These are phyloP conservation scores for Amphilophus citrinellus DNA, from an alignment of 2,113 vertebrate species.

Conservation along the genomic window DNA sequence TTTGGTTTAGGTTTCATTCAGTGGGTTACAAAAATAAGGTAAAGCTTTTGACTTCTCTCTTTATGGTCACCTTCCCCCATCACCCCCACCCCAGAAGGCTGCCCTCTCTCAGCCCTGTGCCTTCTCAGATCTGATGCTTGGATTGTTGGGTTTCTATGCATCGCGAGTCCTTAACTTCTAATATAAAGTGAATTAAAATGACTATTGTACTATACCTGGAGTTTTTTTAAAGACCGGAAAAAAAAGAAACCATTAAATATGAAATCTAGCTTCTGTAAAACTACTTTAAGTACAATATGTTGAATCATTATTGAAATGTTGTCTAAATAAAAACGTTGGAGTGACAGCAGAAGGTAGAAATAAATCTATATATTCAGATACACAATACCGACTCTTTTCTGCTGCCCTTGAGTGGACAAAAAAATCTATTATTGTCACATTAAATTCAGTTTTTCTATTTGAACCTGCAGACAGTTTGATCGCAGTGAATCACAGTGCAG, in stretches of 20 bases:
- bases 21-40: too few relatives aligned
- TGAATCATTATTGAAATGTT: neutral
- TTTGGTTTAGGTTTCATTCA: too few relatives aligned
- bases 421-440: neutral
- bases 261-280: neutral
- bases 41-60: too few relatives aligned
- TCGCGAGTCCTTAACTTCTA: neutral
- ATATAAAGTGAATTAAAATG: neutral
- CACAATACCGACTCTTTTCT: neutral
- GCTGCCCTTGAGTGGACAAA: neutral
- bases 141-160: neutral
- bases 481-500: neutral
- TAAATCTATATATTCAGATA: neutral
- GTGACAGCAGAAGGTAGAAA: neutral
- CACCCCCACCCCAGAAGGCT: neutral
- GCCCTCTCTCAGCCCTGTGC: neutral
- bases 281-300: neutral
- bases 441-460: neutral
- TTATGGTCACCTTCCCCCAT: too few relatives aligned
- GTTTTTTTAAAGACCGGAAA: neutral
- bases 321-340: neutral
- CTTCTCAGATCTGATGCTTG: neutral
- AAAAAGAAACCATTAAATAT: neutral
- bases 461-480: neutral
- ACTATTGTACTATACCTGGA: neutral